Evolutionary conservation across 2,797 vertebrate species (phyloP), one percentile per base, ranked within the genome.

Genomic region (Heliangelus exortis): DNA sequence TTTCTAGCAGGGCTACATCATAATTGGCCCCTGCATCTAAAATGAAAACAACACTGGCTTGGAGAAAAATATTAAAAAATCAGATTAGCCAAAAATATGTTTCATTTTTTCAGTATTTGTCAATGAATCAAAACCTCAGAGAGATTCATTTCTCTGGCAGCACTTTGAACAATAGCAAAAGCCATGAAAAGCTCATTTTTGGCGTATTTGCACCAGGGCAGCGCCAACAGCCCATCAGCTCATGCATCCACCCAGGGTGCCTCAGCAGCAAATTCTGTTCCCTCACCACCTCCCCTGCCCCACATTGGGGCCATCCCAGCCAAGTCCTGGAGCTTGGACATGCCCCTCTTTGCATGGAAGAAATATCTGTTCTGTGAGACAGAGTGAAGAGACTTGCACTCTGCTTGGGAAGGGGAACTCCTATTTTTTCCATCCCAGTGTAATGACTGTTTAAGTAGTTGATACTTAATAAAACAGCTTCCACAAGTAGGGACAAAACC

Each of bases 351-450:
- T 68, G 31, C 39, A 31, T 34, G 45, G 71, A 89, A 74, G 48
- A 95, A 91, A 77, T 67, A 73, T 63, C 25, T 83, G 10, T 45
- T 59, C 45, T 14, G 12, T 63, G 65, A 89, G 54, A 73, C 55
- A 76, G 63, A 50, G 12, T 31, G 21, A 67, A 62, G 67, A 18
- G 67, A 48, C 34, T 34, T 34, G 31, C 21, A 48, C 57, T 45
- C 53, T 55, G n/a, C 58, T 39, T 59, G 31, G 36, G 48, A 82
- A 41, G 13, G n/a, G 17, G 9, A 69, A 55, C 34, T 79, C 55
- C 21, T 85, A 4, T 71, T 91, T 93, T 87, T 87, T 77, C 51
- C 45, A 53, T 53, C 53, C 34, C 12, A 59, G 5, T 31, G 31
- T n/a, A 67, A 71, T 15, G 45, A 48, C 28, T 87, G 12, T 62